Conservation (phyloP, 2,888 invertebrate species). For the Athetis lepigone region DNA sequence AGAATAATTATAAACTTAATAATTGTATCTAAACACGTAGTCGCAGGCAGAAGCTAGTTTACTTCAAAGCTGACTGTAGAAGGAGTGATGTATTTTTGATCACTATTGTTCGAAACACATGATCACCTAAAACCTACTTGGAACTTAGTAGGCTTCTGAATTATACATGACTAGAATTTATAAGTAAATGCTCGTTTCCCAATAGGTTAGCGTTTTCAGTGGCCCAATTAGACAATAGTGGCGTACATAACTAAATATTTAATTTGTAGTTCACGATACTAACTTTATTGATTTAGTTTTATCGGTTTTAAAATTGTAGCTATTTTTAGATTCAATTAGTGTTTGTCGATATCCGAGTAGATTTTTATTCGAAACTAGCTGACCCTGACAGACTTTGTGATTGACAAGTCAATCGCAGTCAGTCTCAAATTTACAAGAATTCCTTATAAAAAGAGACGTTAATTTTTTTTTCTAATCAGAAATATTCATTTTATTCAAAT, state of each 20-base stretch:
- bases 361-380: constrained; percentile 1
- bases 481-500: too few species aligned
- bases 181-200: constrained; percentile 23
- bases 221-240: constrained; percentile 23
- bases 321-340: constrained; percentile 23
- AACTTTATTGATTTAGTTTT: constrained; percentile 17
- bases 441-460: too few species aligned
- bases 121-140: constrained; percentile 18
- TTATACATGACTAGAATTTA: constrained; percentile 39
- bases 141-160: constrained; percentile 30
- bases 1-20: too few species aligned
- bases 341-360: neutral
- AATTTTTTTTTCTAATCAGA: too few species aligned
- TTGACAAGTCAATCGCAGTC: too few species aligned
- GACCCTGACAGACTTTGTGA: too few species aligned
- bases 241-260: constrained; percentile 12
- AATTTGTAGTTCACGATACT: neutral
- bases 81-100: constrained; percentile 13
- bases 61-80: neutral
- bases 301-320: constrained; percentile 3
- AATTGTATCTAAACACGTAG: too few species aligned
- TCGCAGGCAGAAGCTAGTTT: too few species aligned
- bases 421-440: too few species aligned
- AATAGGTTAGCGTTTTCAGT: constrained; percentile 37
- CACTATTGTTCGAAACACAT: constrained; percentile 8